Evolutionary conservation across 2,888 invertebrate genomes (phyloP).

Genomic region (Apodemia hepburni): DNA sequence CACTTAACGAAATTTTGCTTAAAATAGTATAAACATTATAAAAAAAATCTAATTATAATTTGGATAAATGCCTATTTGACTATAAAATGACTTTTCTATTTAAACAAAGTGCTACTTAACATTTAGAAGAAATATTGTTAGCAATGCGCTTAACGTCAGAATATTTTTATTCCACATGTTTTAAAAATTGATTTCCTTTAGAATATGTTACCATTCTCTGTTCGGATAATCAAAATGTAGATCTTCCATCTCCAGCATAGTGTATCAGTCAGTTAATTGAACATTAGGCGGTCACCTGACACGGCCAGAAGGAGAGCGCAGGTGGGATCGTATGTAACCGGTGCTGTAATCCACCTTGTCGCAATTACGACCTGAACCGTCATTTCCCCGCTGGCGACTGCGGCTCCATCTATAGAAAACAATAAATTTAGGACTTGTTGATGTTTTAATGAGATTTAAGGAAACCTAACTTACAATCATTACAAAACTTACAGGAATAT

Average conservation of each 20-base stretch:
- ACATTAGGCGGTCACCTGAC: slow-evolving; percentile 88
- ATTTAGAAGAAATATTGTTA: background rate
- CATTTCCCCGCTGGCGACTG: slow-evolving; percentile 82
- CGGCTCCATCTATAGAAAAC: slow-evolving; percentile 88
- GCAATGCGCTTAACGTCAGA: background rate
- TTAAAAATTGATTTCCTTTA: background rate
- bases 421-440: background rate
- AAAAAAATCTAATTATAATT: no score
- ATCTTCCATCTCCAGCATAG: background rate
- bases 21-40: background rate
- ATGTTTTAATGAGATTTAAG: background rate
- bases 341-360: slow-evolving; percentile 90
- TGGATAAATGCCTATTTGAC: background rate
- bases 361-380: slow-evolving; percentile 72
- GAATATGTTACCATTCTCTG: background rate
- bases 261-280: background rate
- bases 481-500: background rate
- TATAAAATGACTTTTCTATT: background rate
- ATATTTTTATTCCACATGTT: background rate
- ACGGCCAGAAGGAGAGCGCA: slow-evolving; percentile 95
- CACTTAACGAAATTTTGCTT: background rate
- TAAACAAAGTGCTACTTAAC: background rate
- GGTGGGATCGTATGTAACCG: slow-evolving; percentile 94
- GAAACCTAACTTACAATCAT: background rate
- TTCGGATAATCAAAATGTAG: background rate